Percentiles rank a stretch among this genome's conserved stretches.
Conservation (phyloP, 1,140 invertebrate genomes). For the Portunus trituberculatus region DNA sequence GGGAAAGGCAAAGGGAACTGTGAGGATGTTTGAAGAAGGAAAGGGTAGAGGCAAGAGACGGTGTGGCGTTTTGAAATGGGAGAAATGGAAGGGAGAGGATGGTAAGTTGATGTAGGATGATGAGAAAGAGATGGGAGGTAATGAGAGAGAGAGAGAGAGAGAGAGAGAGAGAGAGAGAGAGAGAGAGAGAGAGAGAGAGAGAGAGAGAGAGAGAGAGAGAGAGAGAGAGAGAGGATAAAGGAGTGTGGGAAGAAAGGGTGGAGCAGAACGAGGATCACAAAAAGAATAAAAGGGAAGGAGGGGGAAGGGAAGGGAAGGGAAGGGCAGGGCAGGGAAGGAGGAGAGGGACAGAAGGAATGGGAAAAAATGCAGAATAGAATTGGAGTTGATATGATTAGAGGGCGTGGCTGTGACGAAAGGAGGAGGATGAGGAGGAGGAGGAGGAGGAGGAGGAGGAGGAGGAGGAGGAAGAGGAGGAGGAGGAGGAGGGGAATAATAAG, state of each 20-base stretch:
- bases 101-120: not conserved
- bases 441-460: too few relatives aligned
- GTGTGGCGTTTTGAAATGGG: not conserved
- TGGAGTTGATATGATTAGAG: not conserved
- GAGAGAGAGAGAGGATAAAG: not conserved
- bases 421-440: not conserved
- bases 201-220: slow-evolving; percentile 29
- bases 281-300: not conserved
- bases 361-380: not conserved
- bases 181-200: slow-evolving; percentile 1
- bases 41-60: not conserved
- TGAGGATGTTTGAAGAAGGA: not conserved
- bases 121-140: not conserved
- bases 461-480: not conserved
- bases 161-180: slow-evolving; percentile 36
- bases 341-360: not conserved
- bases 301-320: not conserved
- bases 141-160: not conserved
- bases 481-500: not conserved
- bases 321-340: not conserved
- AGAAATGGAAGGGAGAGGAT: not conserved
- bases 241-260: not conserved
- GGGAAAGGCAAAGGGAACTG: not conserved
- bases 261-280: not conserved
- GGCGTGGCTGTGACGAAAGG: not conserved